Conservation (phyloP, 2,113 vertebrate species). For the Oreochromis niloticus region DNA sequence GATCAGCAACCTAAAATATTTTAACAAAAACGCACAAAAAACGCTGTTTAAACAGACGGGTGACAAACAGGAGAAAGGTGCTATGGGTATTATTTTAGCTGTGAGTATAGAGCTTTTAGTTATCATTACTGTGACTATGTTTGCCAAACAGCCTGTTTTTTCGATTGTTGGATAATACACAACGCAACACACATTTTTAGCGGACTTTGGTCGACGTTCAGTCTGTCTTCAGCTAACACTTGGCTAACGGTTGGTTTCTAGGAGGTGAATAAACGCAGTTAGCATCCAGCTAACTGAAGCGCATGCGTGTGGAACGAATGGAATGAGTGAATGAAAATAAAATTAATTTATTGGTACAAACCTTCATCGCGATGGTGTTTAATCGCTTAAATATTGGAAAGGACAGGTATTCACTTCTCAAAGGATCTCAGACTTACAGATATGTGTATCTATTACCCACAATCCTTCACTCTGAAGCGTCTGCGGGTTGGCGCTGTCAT, state of each 20-base stretch:
- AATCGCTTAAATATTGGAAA: not conserved
- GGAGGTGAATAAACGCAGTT: not conserved
- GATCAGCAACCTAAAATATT: not conserved
- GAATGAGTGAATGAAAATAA: not conserved
- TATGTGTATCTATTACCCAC: conserved; percentile 35
- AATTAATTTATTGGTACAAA: not conserved
- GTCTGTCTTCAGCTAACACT: not conserved
- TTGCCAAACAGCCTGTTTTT: not conserved
- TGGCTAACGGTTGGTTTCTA: not conserved
- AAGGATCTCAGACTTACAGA: not conserved
- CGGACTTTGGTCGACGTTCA: not conserved
- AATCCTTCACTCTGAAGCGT: conserved; percentile 60
- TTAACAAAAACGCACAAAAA: not conserved
- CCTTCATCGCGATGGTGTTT: conserved; percentile 46
- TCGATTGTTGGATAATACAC: not conserved
- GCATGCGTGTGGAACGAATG: not conserved
- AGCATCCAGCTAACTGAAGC: not conserved
- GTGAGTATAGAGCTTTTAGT: not conserved
- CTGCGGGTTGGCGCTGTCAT: conserved; percentile 55
- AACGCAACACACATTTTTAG: not conserved
- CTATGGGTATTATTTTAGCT: not conserved
- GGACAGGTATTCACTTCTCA: not conserved
- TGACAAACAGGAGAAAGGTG: not conserved
- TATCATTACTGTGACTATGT: not conserved
- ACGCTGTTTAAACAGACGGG: not conserved